Conservation (phyloP, 2,113 vertebrate genomes). For the Sitta europaea region DNA sequence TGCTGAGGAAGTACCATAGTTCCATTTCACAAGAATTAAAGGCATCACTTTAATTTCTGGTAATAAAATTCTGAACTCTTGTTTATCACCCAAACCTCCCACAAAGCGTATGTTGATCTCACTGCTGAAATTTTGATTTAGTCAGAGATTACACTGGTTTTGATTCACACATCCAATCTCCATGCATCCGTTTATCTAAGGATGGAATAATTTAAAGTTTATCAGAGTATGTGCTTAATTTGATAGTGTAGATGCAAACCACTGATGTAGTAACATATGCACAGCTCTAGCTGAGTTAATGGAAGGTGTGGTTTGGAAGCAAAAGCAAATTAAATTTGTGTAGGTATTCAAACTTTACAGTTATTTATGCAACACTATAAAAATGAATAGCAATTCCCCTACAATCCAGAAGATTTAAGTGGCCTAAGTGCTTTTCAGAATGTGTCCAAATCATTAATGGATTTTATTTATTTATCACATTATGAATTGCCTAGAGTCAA, state of each 20-base stretch:
- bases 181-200: not conserved
- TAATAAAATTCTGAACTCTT: not conserved
- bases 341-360: not conserved
- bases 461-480: not conserved
- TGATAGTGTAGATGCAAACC: not conserved
- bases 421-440: not conserved
- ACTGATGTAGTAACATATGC: not conserved
- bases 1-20: not conserved
- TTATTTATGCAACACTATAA: not conserved
- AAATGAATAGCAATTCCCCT: not conserved
- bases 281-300: not conserved
- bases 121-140: not conserved
- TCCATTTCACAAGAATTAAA: slow-evolving; percentile 16
- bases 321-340: not conserved
- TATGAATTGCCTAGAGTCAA: not conserved
- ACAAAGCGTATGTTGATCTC: not conserved
- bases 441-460: not conserved
- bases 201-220: not conserved
- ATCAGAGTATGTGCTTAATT: not conserved
- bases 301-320: not conserved
- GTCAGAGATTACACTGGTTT: not conserved
- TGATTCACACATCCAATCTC: not conserved
- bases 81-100: not conserved
- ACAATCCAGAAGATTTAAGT: not conserved
- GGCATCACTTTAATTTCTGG: not conserved